Evolutionary conservation across 2,888 invertebrate species (phyloP), one percentile per base, ranked within the genome.

Genomic region (Galeruca laticollis): DNA sequence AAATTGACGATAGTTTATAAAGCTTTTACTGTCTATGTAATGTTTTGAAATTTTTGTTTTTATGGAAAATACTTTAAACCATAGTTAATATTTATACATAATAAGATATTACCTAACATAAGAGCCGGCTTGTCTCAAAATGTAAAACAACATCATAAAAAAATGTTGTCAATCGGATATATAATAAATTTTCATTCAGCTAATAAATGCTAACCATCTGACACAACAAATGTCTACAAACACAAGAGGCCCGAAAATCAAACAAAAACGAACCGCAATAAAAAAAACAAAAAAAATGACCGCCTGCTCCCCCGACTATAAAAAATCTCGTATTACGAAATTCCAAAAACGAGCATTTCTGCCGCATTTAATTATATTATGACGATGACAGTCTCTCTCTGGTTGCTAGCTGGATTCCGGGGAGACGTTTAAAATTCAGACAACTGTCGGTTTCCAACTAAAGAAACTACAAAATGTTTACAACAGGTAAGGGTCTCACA

Each of bases 391-490:
- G 68, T 59, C 56, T 68, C 68, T 64, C 47, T 33, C 57, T 56
- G 33, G 40, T 37, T 33, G 67, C 62, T 62, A 59, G 61, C 37
- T 40, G 68, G 60, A 71, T 71, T 71, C 70, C 66, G 66, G 62
- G 60, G 71, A 65, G 61, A 54, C 71, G 62, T 72, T 72, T 69
- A 66, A 72, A 72, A 72, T 72, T 72, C 71, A 69, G 71, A 72
- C 71, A 72, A 72, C 72, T 72, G 74, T 64, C 74, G 65, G 74
- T 54, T 68, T 68, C 68, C 47, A 60, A 69, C 65, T 65, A 68
- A 73, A 73, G 68, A 73, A 71, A 69, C 65, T 65, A 75, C 73
- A 67, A 73, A 72, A 75, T 72, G 73, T 72, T 71, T 68, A 75
- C 73, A 68, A 65, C 70, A 73, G 73, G 74, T 73, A 73, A 75